Conservation (phyloP, 2,797 vertebrate species). For the Enteromius viviparus region DNA sequence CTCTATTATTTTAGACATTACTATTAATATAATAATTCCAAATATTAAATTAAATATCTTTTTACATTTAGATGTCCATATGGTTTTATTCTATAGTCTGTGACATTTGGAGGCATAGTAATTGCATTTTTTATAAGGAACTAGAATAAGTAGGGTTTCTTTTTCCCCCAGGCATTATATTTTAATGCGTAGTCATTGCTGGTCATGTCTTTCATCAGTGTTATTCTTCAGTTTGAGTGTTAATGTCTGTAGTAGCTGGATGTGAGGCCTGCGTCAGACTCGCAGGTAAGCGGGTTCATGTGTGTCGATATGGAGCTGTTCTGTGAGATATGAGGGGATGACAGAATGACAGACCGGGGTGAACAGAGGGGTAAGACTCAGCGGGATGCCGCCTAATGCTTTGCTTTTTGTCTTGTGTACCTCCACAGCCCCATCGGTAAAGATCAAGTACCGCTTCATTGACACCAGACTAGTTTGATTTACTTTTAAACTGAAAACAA, state of each 20-base stretch:
- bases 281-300: slow-evolving; percentile 44
- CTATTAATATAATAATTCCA: not conserved
- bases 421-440: not conserved
- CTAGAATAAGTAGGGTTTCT: not conserved
- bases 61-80: not conserved
- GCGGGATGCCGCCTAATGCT: slow-evolving; percentile 13
- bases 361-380: slow-evolving; percentile 33
- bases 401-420: slow-evolving; percentile 6
- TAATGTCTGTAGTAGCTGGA: not conserved
- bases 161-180: not conserved
- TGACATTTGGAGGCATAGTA: not conserved
- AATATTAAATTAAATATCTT: not conserved
- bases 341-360: slow-evolving; percentile 44
- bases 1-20: not conserved
- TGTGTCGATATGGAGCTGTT: slow-evolving; percentile 46
- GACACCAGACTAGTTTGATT: slow-evolving; percentile 19
- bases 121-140: not conserved
- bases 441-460: slow-evolving; percentile 1
- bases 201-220: not conserved
- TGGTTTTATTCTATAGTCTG: not conserved
- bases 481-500: slow-evolving; percentile 14
- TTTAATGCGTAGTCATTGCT: not conserved
- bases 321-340: slow-evolving; percentile 43
- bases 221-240: not conserved
- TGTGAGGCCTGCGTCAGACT: not conserved